Evolutionary conservation across 1,140 invertebrate species (phyloP), one percentile per base, ranked within the genome.

Genomic region (Thrips palmi): DNA sequence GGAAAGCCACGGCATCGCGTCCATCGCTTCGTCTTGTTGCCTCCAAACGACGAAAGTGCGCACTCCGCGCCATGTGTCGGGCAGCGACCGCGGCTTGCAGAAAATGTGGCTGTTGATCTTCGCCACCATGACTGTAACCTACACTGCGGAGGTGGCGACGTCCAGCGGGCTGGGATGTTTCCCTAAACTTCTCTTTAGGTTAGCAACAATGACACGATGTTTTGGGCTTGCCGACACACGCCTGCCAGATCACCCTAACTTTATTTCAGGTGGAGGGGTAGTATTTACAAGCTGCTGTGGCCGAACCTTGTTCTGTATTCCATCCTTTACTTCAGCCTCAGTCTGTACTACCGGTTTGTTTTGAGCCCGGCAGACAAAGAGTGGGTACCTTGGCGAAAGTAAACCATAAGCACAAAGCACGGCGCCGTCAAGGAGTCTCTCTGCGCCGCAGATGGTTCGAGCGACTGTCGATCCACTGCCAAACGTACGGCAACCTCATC

Each of bases 251-350:
- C n/a, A n/a, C n/a, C n/a, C n/a, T n/a, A n/a, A n/a, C n/a, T n/a
- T n/a, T 63, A 27, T 41, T 50, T 28, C 43, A 62, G 64, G 43
- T 68, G 65, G 65, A 52, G 50, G 38, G 63, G 62, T 4, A 62
- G 60, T 33, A 58, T 65, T 30, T 65, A 65, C 46, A 65, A 66
- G 39, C 44, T 65, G 8, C 49, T 65, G 8, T 65, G 59, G 54
- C 57, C 55, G 6, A 62, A 65, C 41, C 45, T 63, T 24, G 14
- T 55, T 1, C 42, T 63, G 0, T 65, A 63, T 43, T 41, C 56
- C 12, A 22, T 51, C 0, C 33, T 55, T 1, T 65, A 63, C 41
- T 55, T 54, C 33, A 39, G 40, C 1, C 37, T 63, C 6, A 62
- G 54, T 40, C 40, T 50, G 27, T 43, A 58, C 0, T 66, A 65